These are phyloP conservation scores for Teinopalpus imperialis DNA, from an alignment of 2,888 invertebrate genomes.

Conservation along the genomic window DNA sequence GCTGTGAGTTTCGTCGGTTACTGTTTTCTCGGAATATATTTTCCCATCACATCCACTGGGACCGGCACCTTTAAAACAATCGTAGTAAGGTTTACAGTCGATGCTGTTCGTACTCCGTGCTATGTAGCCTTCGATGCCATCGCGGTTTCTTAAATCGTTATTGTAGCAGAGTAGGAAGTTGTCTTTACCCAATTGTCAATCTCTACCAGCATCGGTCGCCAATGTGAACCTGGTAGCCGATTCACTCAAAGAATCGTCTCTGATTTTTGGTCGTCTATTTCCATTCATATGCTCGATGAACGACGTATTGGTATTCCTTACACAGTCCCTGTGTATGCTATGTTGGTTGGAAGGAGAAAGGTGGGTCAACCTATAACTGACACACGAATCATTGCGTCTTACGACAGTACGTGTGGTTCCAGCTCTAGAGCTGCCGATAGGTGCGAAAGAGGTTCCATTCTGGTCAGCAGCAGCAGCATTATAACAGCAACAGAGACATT, in stretches of 20 bases:
- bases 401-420: conserved; percentile 70
- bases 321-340: conserved; percentile 62
- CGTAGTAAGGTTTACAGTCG: conserved; percentile 73
- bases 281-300: conserved; percentile 75
- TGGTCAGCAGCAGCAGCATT: conserved; percentile 50
- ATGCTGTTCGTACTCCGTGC: conserved; percentile 69
- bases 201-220: conserved; percentile 61
- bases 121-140: conserved; percentile 56
- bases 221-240: conserved; percentile 66
- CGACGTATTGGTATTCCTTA: conserved; percentile 69
- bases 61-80: conserved; percentile 61
- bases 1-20: conserved; percentile 57
- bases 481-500: conserved; percentile 79
- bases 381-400: conserved; percentile 72
- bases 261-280: conserved; percentile 55
- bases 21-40: conserved; percentile 30
- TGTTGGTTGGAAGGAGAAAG: conserved; percentile 74
- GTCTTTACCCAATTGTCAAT: conserved; percentile 65
- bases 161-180: conserved; percentile 42
- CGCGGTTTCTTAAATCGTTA: conserved; percentile 46
- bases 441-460: conserved; percentile 70
- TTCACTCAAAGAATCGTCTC: conserved; percentile 71
- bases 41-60: conserved; percentile 31
- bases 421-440: conserved; percentile 68
- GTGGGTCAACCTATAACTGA: conserved; percentile 69